Conservation (phyloP, 2,888 invertebrate genomes). For the Vannuccia rotundouncinata region DNA sequence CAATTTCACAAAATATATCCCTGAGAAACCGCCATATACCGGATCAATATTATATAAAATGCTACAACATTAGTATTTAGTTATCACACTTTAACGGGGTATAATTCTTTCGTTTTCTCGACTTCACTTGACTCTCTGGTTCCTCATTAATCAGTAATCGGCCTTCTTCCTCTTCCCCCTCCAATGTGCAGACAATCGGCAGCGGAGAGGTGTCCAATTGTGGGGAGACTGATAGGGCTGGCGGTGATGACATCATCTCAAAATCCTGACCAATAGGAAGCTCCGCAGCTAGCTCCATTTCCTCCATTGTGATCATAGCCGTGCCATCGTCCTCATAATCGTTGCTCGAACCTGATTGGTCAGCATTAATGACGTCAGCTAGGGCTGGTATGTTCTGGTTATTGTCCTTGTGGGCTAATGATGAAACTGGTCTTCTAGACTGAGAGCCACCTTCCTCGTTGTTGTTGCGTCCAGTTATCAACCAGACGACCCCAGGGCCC, state of each 20-base stretch:
- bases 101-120: constrained; percentile 1
- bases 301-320: constrained; percentile 18
- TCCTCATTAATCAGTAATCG: not conserved
- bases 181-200: not conserved
- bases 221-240: too few species aligned
- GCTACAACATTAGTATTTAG: too few species aligned
- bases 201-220: not conserved
- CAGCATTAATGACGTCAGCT: not conserved
- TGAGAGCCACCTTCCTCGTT: not conserved
- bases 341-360: not conserved
- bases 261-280: constrained; percentile 19
- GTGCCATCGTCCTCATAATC: constrained; percentile 19
- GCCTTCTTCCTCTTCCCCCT: constrained; percentile 1
- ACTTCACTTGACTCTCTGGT: not conserved
- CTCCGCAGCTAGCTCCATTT: constrained; percentile 3
- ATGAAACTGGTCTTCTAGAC: not conserved
- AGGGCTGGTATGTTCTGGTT: not conserved
- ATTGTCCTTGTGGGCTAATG: not conserved
- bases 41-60: too few species aligned
- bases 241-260: not conserved
- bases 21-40: too few species aligned
- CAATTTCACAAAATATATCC: too few species aligned
- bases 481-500: not conserved
- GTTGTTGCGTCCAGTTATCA: not conserved
- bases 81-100: not conserved